Conservation (phyloP, 2,113 vertebrate genomes). For the Megaceryle maxima region DNA sequence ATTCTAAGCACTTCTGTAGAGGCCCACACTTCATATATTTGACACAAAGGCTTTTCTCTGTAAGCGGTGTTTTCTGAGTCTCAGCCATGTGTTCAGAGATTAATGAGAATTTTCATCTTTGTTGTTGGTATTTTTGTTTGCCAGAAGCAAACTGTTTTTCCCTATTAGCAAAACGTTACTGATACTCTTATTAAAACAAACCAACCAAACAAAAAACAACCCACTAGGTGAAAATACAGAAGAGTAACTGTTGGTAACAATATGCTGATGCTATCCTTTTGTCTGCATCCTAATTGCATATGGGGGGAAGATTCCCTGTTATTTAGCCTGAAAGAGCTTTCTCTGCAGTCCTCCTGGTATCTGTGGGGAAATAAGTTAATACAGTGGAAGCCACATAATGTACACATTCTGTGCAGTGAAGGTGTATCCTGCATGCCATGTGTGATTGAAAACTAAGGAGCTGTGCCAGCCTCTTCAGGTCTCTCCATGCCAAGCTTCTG, state of each 20-base stretch:
- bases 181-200: not conserved
- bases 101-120: not conserved
- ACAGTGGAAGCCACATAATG: not conserved
- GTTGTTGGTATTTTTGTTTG: not conserved
- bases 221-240: not conserved
- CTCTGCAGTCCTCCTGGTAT: not conserved
- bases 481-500: not conserved
- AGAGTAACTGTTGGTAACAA: not conserved
- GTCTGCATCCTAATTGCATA: not conserved
- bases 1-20: not conserved
- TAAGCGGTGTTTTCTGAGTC: not conserved
- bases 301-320: not conserved
- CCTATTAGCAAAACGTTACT: not conserved
- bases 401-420: not conserved
- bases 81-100: not conserved
- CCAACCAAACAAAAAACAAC: not conserved
- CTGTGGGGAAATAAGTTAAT: not conserved
- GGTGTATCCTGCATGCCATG: not conserved
- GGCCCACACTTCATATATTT: not conserved
- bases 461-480: not conserved
- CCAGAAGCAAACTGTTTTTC: not conserved
- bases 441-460: not conserved
- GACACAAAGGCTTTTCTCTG: not conserved
- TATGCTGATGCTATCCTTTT: not conserved
- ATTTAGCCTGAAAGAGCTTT: not conserved